Percentiles rank a stretch among this genome's conserved stretches.
Conservation (phyloP, 2,113 vertebrate genomes). For the Panurus biarmicus region DNA sequence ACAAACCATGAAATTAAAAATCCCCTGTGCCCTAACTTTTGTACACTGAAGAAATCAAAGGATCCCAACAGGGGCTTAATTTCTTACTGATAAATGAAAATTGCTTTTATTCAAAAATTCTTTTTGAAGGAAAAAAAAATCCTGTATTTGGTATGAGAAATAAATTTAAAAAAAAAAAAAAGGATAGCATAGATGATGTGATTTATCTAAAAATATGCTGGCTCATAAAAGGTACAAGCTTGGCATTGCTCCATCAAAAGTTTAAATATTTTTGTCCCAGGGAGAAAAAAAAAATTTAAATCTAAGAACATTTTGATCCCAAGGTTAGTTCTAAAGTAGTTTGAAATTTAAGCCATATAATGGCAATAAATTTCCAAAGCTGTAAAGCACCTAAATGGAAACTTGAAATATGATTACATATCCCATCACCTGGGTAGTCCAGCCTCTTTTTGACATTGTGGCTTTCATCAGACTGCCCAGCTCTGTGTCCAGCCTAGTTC, state of each 20-base stretch:
- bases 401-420: background rate
- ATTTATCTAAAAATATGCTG: background rate
- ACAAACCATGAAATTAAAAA: constrained; percentile 25
- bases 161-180: too few relatives aligned
- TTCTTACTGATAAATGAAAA: background rate
- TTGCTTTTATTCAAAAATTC: background rate
- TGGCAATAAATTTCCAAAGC: background rate
- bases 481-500: background rate
- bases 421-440: background rate
- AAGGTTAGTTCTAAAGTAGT: background rate
- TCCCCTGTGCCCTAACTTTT: background rate
- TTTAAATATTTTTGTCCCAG: background rate
- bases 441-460: background rate
- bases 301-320: constrained; percentile 14
- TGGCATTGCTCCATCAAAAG: background rate
- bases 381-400: background rate
- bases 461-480: background rate
- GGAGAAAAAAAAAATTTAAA: background rate
- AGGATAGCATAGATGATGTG: background rate
- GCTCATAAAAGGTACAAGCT: background rate
- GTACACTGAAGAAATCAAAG: constrained; percentile 20
- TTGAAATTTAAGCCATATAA: background rate
- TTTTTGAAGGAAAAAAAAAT: background rate
- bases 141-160: background rate
- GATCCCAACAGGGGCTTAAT: background rate